Evolutionary conservation across 2,797 vertebrate species (phyloP), one percentile per base, ranked within the genome.

Genomic region (Hafferia zeledoni): DNA sequence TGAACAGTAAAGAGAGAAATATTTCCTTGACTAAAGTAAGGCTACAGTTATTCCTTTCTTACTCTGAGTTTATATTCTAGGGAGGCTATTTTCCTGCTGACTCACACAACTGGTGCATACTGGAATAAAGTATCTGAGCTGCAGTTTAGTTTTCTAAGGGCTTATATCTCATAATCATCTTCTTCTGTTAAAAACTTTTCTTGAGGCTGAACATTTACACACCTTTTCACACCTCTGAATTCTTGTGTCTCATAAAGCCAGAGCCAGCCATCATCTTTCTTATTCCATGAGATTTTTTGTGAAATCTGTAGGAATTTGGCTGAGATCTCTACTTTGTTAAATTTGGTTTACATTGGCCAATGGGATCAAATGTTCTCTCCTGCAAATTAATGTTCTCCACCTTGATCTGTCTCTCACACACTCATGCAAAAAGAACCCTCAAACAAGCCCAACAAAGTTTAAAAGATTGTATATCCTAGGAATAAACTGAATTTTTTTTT

Each of bases 341-440:
- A 13, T 53, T 46, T 74, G 7, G 5, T 46, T 87, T 67, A 17
- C 18, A 17, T 13, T 49, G 37, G 28, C 16, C 70, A 87, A 7
- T 25, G 55, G 31, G 22, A 75, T 41, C 44, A 82, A 85, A 76
- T 39, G 2, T 13, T 76, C 6, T 39, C 9, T 43, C 22, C n/a
- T 61, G 28, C 4, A 86, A 91, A 69, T 55, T 28, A 37, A 17
- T 55, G 27, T 9, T 61, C 17, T 71, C 18, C 19, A 19, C 39
- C 18, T 56, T 52, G 3, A 33, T 84, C 27, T 46, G 2, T 56
- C 44, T 69, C 31, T 46, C 19, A 14, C 16, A 37, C 7, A 69
- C 9, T 31, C 9, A 49, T 4, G 6, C 13, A 44, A 14, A 33
- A 57, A 44, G 17, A 11, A 1, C 1, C 7, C 1, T 4, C 5